Evolutionary conservation across 2,113 vertebrate species (phyloP).

Genomic region (Barnardius zonarius): DNA sequence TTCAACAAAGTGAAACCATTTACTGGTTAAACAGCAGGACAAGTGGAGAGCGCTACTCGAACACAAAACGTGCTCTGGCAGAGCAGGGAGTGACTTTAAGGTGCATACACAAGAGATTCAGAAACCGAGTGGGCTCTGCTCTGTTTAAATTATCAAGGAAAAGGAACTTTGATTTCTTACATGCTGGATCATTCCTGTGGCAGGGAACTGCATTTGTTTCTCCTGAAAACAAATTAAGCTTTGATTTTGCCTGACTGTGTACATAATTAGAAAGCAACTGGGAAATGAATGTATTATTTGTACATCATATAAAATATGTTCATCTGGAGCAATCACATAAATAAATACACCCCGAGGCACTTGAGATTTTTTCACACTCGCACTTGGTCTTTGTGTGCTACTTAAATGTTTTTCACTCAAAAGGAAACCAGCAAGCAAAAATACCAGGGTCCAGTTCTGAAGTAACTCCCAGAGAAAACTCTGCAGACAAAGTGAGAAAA

Average conservation of each 20-base stretch:
- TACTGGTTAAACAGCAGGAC: not conserved
- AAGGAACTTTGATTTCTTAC: constrained; percentile 23
- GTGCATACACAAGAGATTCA: not conserved
- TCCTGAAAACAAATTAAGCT: not conserved
- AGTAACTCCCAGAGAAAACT: not conserved
- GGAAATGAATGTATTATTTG: not conserved
- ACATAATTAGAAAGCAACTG: not conserved
- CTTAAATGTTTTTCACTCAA: not conserved
- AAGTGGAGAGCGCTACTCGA: not conserved
- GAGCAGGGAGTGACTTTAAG: not conserved
- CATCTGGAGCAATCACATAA: not conserved
- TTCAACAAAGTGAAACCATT: not conserved
- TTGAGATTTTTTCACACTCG: not conserved
- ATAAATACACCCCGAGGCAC: not conserved
- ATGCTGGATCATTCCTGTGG: not conserved
- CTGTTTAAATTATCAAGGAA: not conserved
- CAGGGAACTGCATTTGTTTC: not conserved
- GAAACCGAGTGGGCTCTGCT: not conserved
- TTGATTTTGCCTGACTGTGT: not conserved
- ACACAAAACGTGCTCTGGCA: not conserved
- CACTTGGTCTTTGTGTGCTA: not conserved
- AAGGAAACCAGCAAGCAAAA: not conserved
- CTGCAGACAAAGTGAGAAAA: not conserved
- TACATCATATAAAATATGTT: not conserved
- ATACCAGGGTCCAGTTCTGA: not conserved